phyloP scores from a whole-genome alignment of 1,140 invertebrate genomes.

The Camponotus pennsylvanicus region DNA sequence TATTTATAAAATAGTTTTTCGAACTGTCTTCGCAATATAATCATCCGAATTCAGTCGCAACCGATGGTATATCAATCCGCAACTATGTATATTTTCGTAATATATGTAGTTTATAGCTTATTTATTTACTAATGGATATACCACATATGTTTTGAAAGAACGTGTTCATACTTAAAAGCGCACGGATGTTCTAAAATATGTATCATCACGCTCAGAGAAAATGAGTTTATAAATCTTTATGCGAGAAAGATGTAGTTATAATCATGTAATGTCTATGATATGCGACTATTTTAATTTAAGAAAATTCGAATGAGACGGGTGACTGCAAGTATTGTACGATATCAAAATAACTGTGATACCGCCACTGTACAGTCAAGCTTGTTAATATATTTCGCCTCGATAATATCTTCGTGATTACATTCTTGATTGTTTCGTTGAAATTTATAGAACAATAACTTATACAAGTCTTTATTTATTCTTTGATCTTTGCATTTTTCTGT shows the following conservation, averaged over 20 bases:
- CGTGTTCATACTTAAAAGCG: slow-evolving; percentile 12
- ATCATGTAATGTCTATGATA: slow-evolving; percentile 47
- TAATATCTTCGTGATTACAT: not conserved
- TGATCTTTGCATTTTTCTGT: not conserved
- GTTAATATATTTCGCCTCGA: slow-evolving; percentile 23
- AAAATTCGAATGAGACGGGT: slow-evolving; percentile 19
- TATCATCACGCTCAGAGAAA: not conserved
- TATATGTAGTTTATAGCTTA: slow-evolving; percentile 56
- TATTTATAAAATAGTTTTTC: slow-evolving; percentile 49
- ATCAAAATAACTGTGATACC: slow-evolving; percentile 75
- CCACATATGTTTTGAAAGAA: not conserved
- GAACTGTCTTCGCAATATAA: slow-evolving; percentile 39
- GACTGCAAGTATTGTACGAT: slow-evolving; percentile 69
- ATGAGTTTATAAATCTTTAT: slow-evolving; percentile 37
- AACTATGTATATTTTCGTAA: slow-evolving; percentile 59
- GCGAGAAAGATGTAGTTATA: slow-evolving; percentile 35
- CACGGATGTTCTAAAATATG: slow-evolving; percentile 18
- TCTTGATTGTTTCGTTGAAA: slow-evolving; percentile 3
- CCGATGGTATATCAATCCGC: slow-evolving; percentile 20
- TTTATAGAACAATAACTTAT: not conserved
- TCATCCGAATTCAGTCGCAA: slow-evolving; percentile 53
- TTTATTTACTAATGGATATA: slow-evolving; percentile 69
- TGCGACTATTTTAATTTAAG: slow-evolving; percentile 45
- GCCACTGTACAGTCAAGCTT: slow-evolving; percentile 64
- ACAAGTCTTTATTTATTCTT: not conserved